These are phyloP conservation scores for Arenicola marina DNA, from an alignment of 2,888 invertebrate species.

Conservation along the genomic window DNA sequence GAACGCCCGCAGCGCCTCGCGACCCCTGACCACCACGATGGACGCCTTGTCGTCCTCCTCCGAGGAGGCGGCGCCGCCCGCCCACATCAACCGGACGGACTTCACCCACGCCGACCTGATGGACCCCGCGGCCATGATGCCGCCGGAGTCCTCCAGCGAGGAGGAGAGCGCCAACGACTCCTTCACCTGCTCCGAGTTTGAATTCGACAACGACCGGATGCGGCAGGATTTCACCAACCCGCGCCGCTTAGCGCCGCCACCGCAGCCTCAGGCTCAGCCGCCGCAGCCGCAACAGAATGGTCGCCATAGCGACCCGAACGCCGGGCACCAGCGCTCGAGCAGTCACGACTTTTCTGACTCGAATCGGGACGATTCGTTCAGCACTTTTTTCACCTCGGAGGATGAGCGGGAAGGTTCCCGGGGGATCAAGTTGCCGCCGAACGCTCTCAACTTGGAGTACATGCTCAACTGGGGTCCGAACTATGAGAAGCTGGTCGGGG, in stretches of 20 bases:
- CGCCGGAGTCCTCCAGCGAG: constrained; percentile 62
- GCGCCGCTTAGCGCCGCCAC: neutral
- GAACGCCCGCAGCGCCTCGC: constrained; percentile 51
- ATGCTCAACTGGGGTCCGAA: constrained; percentile 95
- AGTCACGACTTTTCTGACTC: neutral
- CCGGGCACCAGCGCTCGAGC: neutral
- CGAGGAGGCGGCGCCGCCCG: constrained; percentile 6
- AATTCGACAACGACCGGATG: constrained; percentile 77
- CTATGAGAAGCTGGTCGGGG: constrained; percentile 92
- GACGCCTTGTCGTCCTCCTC: neutral
- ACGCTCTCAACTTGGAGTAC: constrained; percentile 90
- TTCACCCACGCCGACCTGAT: constrained; percentile 42
- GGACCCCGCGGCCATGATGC: constrained; percentile 56
- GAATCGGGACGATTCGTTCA: constrained; percentile 71
- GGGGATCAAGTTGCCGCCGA: constrained; percentile 59
- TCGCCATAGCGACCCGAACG: neutral
- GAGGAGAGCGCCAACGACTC: constrained; percentile 94
- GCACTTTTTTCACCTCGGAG: constrained; percentile 90
- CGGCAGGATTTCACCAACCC: constrained; percentile 67
- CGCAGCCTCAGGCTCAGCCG: neutral
- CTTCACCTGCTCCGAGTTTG: constrained; percentile 97
- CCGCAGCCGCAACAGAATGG: neutral
- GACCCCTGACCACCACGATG: too few species aligned
- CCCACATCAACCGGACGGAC: constrained; percentile 25
- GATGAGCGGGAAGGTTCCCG: constrained; percentile 68